Conservation (phyloP, 2,888 invertebrate species). For the Ichneumoninae sp. region DNA sequence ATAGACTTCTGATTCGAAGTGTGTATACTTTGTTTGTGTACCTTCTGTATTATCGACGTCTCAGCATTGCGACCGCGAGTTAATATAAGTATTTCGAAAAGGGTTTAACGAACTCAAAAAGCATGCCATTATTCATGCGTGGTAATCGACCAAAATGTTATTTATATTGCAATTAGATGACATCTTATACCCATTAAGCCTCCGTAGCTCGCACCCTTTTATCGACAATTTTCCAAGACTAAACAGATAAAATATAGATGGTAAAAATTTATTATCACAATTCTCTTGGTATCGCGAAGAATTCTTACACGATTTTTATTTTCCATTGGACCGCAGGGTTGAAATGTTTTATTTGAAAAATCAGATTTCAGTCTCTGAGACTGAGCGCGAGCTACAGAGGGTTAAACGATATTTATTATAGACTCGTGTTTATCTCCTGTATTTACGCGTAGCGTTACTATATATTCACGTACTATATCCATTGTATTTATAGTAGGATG, state of each 20-base stretch:
- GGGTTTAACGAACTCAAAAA: slow-evolving; percentile 15
- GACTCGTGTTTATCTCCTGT: slow-evolving; percentile 59
- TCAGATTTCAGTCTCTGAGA: background rate
- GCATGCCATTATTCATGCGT: slow-evolving; percentile 32
- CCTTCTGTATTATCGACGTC: background rate
- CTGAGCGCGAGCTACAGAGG: background rate
- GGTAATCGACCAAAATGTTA: slow-evolving; percentile 46
- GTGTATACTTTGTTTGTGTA: background rate
- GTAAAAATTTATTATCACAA: background rate
- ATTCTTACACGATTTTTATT: background rate
- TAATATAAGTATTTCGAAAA: slow-evolving; percentile 17
- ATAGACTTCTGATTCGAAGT: background rate
- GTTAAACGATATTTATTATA: slow-evolving; percentile 58
- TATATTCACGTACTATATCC: slow-evolving; percentile 55
- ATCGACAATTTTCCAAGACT: background rate
- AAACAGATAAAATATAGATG: background rate
- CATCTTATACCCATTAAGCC: slow-evolving; percentile 19
- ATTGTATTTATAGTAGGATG: slow-evolving; percentile 65
- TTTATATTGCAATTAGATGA: slow-evolving; percentile 56
- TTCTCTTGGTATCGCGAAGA: background rate
- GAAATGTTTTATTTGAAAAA: slow-evolving; percentile 3
- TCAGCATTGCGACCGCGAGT: background rate
- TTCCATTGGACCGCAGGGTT: background rate
- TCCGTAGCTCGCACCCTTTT: slow-evolving; percentile 17
- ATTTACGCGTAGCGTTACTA: slow-evolving; percentile 45